phyloP scores from a whole-genome alignment of 2,113 vertebrate genomes.

The Pachypanchax playfairii region DNA sequence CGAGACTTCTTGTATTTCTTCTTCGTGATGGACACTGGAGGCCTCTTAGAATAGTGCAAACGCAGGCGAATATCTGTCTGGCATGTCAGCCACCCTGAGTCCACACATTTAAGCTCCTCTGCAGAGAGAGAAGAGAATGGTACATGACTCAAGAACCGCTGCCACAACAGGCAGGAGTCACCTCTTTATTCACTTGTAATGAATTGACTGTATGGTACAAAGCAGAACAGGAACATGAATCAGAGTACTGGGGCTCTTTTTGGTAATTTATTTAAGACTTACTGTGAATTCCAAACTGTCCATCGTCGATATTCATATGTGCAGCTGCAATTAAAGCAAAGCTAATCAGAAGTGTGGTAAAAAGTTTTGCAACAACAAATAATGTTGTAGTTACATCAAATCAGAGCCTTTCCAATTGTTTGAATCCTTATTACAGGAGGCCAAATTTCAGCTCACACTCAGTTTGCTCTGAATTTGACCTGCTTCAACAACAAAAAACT shows the following conservation, averaged over 20 bases:
- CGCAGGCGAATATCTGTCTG: constrained; percentile 96
- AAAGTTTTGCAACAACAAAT: not conserved
- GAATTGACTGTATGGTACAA: not conserved
- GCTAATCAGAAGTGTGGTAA: constrained; percentile 22
- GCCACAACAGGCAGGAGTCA: not conserved
- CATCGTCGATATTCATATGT: constrained; percentile 83
- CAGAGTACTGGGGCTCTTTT: no score
- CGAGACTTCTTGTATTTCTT: constrained; percentile 97
- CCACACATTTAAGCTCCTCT: constrained; percentile 88
- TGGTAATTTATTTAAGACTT: constrained; percentile 73
- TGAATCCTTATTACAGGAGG: not conserved
- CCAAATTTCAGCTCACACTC: not conserved
- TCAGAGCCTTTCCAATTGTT: constrained; percentile 8
- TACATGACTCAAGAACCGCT: constrained; percentile 2
- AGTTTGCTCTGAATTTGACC: constrained; percentile 27
- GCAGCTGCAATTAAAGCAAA: constrained; percentile 80
- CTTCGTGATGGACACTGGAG: constrained; percentile 93
- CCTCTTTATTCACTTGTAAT: not conserved
- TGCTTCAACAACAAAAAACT: constrained; percentile 11
- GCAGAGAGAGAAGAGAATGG: constrained; percentile 46
- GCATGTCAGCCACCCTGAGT: constrained; percentile 95
- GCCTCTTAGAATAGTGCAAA: constrained; percentile 90
- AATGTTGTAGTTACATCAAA: constrained; percentile 28
- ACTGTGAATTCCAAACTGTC: constrained; percentile 91
- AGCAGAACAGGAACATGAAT: constrained; percentile 8